Evolutionary conservation across 2,113 vertebrate genomes (phyloP).

Genomic region (Phyllopteryx taeniolatus): DNA sequence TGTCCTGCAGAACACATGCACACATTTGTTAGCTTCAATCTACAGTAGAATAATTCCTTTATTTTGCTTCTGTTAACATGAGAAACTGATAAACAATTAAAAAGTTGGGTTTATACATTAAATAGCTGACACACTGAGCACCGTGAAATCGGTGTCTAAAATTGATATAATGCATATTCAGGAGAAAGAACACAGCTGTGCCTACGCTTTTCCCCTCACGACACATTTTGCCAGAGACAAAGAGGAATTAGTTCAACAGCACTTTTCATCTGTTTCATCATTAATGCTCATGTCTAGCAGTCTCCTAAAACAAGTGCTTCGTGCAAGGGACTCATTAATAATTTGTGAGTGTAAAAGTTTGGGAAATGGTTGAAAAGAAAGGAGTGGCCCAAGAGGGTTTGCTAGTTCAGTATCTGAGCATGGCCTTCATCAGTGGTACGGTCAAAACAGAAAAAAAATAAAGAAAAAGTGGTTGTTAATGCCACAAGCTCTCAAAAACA

Average conservation of each 20-base stretch:
- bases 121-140: slow-evolving; percentile 13
- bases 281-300: slow-evolving; percentile 30
- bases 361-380: slow-evolving; percentile 24
- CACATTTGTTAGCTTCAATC: not conserved
- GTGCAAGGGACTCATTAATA: slow-evolving; percentile 49
- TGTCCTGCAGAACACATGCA: slow-evolving; percentile 71
- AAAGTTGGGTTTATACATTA: slow-evolving; percentile 9
- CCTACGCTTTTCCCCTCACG: slow-evolving; percentile 13
- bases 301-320: slow-evolving; percentile 33
- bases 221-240: slow-evolving; percentile 30
- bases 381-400: not conserved
- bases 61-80: not conserved
- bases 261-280: slow-evolving; percentile 35
- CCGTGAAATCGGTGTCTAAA: slow-evolving; percentile 21
- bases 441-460: not conserved
- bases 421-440: slow-evolving; percentile 32
- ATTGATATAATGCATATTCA: slow-evolving; percentile 27
- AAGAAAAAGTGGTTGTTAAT: not conserved
- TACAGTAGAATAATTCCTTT: not conserved
- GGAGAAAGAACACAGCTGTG: slow-evolving; percentile 13
- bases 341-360: slow-evolving; percentile 35
- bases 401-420: slow-evolving; percentile 3
- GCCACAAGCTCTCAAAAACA: slow-evolving; percentile 28
- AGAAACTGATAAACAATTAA: slow-evolving; percentile 13
- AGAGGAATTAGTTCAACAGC: slow-evolving; percentile 35